Percentiles rank a stretch among this genome's conserved stretches.
Conservation (phyloP, 2,888 invertebrate genomes). For the Drosophila mimetica region DNA sequence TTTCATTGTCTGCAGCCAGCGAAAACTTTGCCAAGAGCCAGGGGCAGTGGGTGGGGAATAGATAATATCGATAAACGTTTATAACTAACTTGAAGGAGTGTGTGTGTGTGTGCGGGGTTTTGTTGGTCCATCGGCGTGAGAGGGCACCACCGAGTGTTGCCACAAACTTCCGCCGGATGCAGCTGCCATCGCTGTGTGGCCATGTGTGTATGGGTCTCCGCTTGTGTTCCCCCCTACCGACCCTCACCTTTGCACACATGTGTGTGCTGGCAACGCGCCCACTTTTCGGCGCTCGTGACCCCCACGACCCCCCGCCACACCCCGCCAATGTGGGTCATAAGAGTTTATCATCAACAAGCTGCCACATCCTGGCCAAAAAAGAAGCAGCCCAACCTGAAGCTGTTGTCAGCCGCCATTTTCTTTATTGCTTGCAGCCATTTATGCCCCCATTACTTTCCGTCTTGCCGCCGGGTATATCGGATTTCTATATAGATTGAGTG, state of each 20-base stretch:
- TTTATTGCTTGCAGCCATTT: constrained; percentile 52
- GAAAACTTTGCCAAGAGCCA: constrained; percentile 38
- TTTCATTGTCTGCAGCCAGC: constrained; percentile 64
- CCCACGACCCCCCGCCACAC: neutral
- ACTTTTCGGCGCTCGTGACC: constrained; percentile 11
- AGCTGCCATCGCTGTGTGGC: constrained; percentile 45
- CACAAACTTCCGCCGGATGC: constrained; percentile 77
- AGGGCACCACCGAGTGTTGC: constrained; percentile 51
- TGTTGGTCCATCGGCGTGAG: constrained; percentile 22
- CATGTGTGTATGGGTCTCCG: constrained; percentile 37
- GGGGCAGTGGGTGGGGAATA: constrained; percentile 3
- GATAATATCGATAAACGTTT: constrained; percentile 77
- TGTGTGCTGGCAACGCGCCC: constrained; percentile 33
- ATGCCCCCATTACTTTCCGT: constrained; percentile 16
- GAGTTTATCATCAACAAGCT: constrained; percentile 79
- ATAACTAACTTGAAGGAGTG: constrained; percentile 71
- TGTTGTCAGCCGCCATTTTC: constrained; percentile 58
- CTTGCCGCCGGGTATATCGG: constrained; percentile 10
- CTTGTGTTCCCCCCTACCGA: constrained; percentile 6
- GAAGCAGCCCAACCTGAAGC: constrained; percentile 56
- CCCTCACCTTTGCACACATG: neutral
- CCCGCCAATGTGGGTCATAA: constrained; percentile 70
- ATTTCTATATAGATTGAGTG: neutral
- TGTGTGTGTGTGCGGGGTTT: constrained; percentile 14
- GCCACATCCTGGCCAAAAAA: constrained; percentile 70